Conservation (phyloP, 1,140 invertebrate species). For the Himalopsyche phryganea region DNA sequence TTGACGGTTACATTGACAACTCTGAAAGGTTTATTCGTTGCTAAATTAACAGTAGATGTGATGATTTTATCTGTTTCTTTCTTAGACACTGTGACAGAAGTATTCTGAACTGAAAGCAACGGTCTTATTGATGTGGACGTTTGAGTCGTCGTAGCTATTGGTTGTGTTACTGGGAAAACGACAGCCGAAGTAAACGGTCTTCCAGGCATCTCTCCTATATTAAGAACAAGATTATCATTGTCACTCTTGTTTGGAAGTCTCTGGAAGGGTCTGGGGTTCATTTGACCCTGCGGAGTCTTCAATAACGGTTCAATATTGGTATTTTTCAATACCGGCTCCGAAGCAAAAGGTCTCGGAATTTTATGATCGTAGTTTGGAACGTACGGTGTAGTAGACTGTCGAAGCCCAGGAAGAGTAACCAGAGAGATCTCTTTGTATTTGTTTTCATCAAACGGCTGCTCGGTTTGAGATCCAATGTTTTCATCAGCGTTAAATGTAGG, state of each 20-base stretch:
- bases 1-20: slow-evolving; percentile 40
- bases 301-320: not conserved
- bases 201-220: slow-evolving; percentile 43
- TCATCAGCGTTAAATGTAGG: slow-evolving; percentile 35
- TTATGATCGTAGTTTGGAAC: slow-evolving; percentile 34
- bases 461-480: slow-evolving; percentile 48
- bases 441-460: slow-evolving; percentile 44
- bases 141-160: slow-evolving; percentile 6
- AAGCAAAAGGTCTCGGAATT: slow-evolving; percentile 48
- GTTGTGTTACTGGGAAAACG: not conserved
- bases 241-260: slow-evolving; percentile 14
- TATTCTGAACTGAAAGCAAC: slow-evolving; percentile 35
- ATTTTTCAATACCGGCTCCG: slow-evolving; percentile 23
- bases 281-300: slow-evolving; percentile 1
- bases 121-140: slow-evolving; percentile 32
- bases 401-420: slow-evolving; percentile 23
- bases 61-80: slow-evolving; percentile 48
- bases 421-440: slow-evolving; percentile 35
- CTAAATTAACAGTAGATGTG: slow-evolving; percentile 46
- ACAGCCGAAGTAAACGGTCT: slow-evolving; percentile 10
- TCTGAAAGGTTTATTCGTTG: slow-evolving; percentile 45
- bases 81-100: slow-evolving; percentile 31
- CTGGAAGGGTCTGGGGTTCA: slow-evolving; percentile 28
- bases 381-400: slow-evolving; percentile 20
- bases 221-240: slow-evolving; percentile 43